Percentiles rank a stretch among this genome's conserved stretches.
phyloP scores from a whole-genome alignment of 2,888 invertebrate genomes.

The Leucania comma region DNA sequence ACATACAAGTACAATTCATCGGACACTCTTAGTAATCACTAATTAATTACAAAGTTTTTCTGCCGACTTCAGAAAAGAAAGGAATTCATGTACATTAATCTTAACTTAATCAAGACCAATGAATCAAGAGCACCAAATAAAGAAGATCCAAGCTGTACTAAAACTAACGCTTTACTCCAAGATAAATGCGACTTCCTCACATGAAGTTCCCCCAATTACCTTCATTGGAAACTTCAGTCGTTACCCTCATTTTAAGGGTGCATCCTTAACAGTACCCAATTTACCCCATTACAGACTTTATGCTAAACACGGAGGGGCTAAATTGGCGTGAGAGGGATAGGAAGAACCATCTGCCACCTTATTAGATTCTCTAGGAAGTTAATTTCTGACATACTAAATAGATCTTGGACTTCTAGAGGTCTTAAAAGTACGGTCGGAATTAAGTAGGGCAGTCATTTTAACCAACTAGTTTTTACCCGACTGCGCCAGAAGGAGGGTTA shows the following conservation, averaged over 20 bases:
- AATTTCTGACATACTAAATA: constrained; percentile 62
- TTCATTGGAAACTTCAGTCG: constrained; percentile 66
- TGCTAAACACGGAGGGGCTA: constrained; percentile 7
- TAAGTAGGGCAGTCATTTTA: background rate
- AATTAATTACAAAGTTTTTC: no score
- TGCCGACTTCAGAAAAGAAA: no score
- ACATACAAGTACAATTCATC: no score
- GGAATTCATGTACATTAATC: background rate
- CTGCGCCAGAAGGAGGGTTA: no score
- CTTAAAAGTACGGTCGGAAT: constrained; percentile 26
- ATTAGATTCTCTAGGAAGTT: constrained; percentile 62
- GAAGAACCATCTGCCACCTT: constrained; percentile 57
- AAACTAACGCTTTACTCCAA: constrained; percentile 58
- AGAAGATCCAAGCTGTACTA: constrained; percentile 34
- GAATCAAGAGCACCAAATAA: constrained; percentile 13
- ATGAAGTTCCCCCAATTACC: constrained; percentile 62
- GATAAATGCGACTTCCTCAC: constrained; percentile 53
- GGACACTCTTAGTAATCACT: no score
- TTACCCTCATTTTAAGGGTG: constrained; percentile 73
- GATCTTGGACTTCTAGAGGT: constrained; percentile 31
- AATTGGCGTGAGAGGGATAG: constrained; percentile 10
- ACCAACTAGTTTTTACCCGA: background rate
- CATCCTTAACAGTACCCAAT: constrained; percentile 67
- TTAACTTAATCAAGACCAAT: constrained; percentile 10
- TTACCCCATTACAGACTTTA: constrained; percentile 37